A percentile compares a stretch with the other conserved stretches of the same genome.
These are phyloP conservation scores for Manis pentadactyla DNA, from an alignment of 2,797 vertebrate species.

Conservation along the genomic window DNA sequence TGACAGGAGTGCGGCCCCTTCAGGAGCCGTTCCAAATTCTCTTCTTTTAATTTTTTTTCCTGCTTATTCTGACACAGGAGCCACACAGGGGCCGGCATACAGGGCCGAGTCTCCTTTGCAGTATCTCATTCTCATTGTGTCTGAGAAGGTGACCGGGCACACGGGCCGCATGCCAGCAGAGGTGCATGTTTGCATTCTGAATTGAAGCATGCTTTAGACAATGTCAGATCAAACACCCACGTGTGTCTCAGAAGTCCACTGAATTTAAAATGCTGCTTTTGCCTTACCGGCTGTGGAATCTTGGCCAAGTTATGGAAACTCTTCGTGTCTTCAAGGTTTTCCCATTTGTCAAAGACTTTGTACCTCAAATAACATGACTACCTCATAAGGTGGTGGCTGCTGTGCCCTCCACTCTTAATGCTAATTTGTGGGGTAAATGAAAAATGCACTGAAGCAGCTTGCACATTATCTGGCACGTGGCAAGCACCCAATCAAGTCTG, in stretches of 20 bases:
- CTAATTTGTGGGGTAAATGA: not conserved
- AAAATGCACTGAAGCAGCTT: not conserved
- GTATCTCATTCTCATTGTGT: not conserved
- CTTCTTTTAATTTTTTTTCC: not conserved
- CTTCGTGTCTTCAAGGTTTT: not conserved
- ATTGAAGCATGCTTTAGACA: not conserved
- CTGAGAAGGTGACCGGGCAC: not conserved
- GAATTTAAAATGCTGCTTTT: not conserved
- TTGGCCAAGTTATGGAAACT: not conserved
- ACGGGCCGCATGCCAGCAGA: fast-evolving
- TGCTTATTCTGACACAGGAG: not conserved
- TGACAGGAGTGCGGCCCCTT: not conserved
- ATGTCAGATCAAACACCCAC: not conserved
- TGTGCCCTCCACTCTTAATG: not conserved
- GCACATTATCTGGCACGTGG: not conserved
- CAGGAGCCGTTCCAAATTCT: not conserved
- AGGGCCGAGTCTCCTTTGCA: not conserved
- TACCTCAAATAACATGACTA: not conserved
- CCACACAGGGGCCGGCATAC: not conserved
- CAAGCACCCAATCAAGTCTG: too few relatives aligned
- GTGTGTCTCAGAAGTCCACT: not conserved
- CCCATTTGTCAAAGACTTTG: not conserved
- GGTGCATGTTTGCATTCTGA: not conserved
- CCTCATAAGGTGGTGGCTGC: not conserved
- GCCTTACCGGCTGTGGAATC: not conserved